phyloP scores from a whole-genome alignment of 2,797 vertebrate species.

The Cuniculus paca region DNA sequence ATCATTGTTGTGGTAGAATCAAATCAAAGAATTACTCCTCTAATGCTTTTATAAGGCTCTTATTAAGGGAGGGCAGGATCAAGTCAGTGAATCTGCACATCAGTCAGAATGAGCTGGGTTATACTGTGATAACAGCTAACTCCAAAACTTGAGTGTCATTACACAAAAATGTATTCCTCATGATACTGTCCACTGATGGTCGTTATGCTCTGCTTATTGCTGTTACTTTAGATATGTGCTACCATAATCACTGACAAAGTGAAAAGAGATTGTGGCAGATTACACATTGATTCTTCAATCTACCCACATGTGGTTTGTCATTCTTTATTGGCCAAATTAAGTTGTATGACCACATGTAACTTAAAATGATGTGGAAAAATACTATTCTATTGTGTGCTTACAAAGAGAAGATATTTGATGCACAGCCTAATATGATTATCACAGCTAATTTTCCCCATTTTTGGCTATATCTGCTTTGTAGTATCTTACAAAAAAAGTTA shows the following conservation, averaged over 20 bases:
- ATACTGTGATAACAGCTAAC: neutral
- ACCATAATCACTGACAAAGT: too few relatives aligned
- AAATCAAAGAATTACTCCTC: neutral
- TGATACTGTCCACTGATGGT: neutral
- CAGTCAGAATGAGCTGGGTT: neutral
- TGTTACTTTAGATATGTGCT: neutral
- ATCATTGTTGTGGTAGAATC: neutral
- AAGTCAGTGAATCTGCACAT: neutral
- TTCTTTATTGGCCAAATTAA: conserved; percentile 2
- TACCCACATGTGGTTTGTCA: neutral
- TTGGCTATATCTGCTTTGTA: neutral
- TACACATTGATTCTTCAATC: neutral
- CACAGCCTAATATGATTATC: neutral
- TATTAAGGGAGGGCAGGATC: neutral
- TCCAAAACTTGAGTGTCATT: neutral
- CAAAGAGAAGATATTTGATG: neutral
- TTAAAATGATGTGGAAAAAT: neutral
- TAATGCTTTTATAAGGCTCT: neutral
- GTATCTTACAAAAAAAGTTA: neutral
- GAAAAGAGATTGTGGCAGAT: neutral
- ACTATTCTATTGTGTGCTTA: neutral
- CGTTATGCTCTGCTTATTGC: neutral
- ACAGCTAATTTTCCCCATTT: neutral
- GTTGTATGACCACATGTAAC: neutral
- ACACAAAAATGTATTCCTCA: neutral